Evolutionary conservation across 2,888 invertebrate species (phyloP), one percentile per base, ranked within the genome.

Genomic region (Lamellibrachia satsuma): DNA sequence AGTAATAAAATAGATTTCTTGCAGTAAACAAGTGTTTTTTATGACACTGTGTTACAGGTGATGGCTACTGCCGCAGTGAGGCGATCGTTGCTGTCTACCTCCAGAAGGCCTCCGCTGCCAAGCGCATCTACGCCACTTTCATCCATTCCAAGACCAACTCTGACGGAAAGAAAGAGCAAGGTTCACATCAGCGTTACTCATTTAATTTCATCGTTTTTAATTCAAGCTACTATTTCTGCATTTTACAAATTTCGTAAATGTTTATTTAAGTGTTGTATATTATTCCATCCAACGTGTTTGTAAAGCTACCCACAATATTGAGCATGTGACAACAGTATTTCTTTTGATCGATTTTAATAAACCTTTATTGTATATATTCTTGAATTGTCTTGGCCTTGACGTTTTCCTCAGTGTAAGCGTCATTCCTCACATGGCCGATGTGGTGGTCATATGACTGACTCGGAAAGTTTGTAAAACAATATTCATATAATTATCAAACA

Each of bases 21-120:
- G 22, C 22, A 22, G 75, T 75, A 15, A 75, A 4, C n/a, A 39
- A 39, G n/a, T 15, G 15, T 55, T 55, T 55, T 3, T 55, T 1
- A 52, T 7, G 39, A n/a, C n/a, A 39, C 60, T 27, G 15, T 27
- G 91, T 93, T 94, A 6, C 94, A 96, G 97, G 98, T 92, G 98
- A 98, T 95, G 99, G 99, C 90, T 99, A 99, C 96, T 99, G 98
- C 52, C 97, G 99, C 94, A 98, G 98, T 93, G 99, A 99, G 97
- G 98, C 98, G 3, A 98, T 98, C 52, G 98, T 98, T 11, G 98
- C 97, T 0, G 97, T 99, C 92, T 97, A 98, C 95, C 97, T 99
- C 94, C 99, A 99, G 97, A 98, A 98, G 94, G 97, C 98, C 11
- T 97, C 97, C 57, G 97, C 97, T 91, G 98, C 99, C 7, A 97